Evolutionary conservation across 2,888 invertebrate species (phyloP), one percentile per base, ranked within the genome.

Genomic region (Scotopteryx bipunctaria): DNA sequence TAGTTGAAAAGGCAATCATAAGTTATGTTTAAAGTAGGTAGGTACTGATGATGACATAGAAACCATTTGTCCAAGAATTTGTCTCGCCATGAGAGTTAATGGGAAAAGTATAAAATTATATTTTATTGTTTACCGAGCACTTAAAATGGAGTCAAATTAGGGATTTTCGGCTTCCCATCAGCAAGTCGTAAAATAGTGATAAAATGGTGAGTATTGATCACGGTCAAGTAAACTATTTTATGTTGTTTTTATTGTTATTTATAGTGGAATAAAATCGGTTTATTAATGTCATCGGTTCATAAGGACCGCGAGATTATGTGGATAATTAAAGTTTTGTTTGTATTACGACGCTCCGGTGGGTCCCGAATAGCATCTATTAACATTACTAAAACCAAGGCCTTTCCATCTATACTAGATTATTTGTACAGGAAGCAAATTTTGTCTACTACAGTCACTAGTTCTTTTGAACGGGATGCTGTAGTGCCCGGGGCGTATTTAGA

Each of bases 171-270:
- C 78, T 81, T 78, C 79, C 81, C 83, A 84, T 85, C 76, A 76
- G 62, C 69, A 62, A 60, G 64, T 83, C 82, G 78, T 86, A 83
- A 89, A 88, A 86, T 77, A 72, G 78, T 74, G 73, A 72, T 90
- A 85, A 88, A 89, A 83, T 73, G 66, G 75, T 75, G 73, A 71
- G 78, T 85, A 86, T 87, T 81, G 88, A 86, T 87, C 82, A 72
- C 76, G 73, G 72, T 64, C 75, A 73, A 83, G 76, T 85, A 79
- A 84, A 82, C 86, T 88, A 88, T 88, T 89, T 88, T 81, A 89
- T 86, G 83, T 77, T 76, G 68, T 81, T 90, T 89, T 88, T 88
- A 88, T 85, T 80, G 86, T 87, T 87, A 88, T 90, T 90, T 87
- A 88, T 89, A 71, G 83, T 64, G 73, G 61, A 81, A 86, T 87